Percentiles rank a stretch among this genome's conserved stretches.
Conservation (phyloP, 2,888 invertebrate genomes). For the Hymenopus coronatus region DNA sequence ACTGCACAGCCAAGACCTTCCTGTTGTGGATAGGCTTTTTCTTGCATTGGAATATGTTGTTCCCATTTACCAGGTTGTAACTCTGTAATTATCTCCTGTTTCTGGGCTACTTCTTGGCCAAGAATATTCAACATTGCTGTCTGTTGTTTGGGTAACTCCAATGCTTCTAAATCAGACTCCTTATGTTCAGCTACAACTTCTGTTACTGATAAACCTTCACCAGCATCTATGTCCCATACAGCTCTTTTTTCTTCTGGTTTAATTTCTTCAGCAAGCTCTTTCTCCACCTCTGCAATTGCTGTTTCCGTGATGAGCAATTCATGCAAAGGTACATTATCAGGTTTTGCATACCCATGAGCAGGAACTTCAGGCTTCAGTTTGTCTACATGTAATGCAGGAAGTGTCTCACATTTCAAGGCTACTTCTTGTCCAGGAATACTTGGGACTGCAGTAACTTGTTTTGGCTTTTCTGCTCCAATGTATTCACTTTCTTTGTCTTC, state of each 20-base stretch:
- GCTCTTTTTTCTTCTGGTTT: slow-evolving; percentile 34
- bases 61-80: slow-evolving; percentile 49
- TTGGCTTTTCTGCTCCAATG: slow-evolving; percentile 36
- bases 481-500: slow-evolving; percentile 43
- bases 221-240: slow-evolving; percentile 30
- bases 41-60: slow-evolving; percentile 47
- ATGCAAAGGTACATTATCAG: slow-evolving; percentile 32
- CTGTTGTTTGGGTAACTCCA: slow-evolving; percentile 35
- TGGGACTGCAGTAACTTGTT: slow-evolving; percentile 28
- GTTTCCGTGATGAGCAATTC: slow-evolving; percentile 36
- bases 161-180: slow-evolving; percentile 37
- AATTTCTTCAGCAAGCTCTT: slow-evolving; percentile 26
- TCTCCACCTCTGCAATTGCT: slow-evolving; percentile 35
- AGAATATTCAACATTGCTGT: slow-evolving; percentile 38
- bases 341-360: slow-evolving; percentile 35
- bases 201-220: slow-evolving; percentile 36
- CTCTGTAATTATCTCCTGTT: slow-evolving; percentile 50
- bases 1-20: slow-evolving; percentile 55
- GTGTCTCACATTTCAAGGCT: slow-evolving; percentile 34
- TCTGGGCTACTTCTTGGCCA: slow-evolving; percentile 52
- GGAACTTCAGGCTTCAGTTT: slow-evolving; percentile 31
- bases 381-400: slow-evolving; percentile 31
- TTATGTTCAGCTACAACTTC: slow-evolving; percentile 41
- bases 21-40: slow-evolving; percentile 54
- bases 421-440: slow-evolving; percentile 32